Percentiles rank a stretch among this genome's conserved stretches.
Conservation (phyloP, 2,888 invertebrate genomes). For the Eupeodes luniger region DNA sequence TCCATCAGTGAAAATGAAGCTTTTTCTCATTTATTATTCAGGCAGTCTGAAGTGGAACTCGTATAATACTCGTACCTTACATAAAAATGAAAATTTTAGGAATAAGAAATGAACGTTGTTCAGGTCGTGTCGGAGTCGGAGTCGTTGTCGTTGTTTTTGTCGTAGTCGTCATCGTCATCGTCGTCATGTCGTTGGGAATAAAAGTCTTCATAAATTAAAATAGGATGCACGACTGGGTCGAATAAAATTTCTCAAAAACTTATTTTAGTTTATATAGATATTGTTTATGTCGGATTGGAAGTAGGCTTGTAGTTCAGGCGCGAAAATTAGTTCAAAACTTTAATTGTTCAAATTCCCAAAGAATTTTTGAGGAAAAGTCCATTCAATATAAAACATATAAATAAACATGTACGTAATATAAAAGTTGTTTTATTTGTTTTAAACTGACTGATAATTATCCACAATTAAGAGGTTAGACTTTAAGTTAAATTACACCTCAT, state of each 20-base stretch:
- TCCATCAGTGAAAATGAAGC: slow-evolving; percentile 52
- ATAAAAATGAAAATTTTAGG: slow-evolving; percentile 70
- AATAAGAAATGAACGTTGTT: slow-evolving; percentile 29
- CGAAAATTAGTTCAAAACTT: background rate
- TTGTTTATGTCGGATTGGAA: background rate
- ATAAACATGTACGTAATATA: too few species aligned
- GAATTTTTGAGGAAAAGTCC: background rate
- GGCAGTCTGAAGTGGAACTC: slow-evolving; percentile 68
- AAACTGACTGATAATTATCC: too few species aligned
- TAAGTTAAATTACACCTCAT: too few species aligned
- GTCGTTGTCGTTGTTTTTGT: background rate
- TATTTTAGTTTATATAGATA: slow-evolving; percentile 18
- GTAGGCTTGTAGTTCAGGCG: background rate
- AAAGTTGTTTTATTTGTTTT: too few species aligned
- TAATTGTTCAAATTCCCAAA: background rate
- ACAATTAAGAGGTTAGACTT: too few species aligned
- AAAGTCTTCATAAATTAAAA: slow-evolving; percentile 37
- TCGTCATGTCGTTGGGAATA: slow-evolving; percentile 2
- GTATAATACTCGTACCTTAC: slow-evolving; percentile 54
- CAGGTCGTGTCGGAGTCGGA: background rate
- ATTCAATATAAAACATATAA: background rate
- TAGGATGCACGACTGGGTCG: slow-evolving; percentile 35
- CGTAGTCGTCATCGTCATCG: background rate
- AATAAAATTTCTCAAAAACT: slow-evolving; percentile 17
- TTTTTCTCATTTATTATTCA: slow-evolving; percentile 71